Percentiles rank a stretch among this genome's conserved stretches.
phyloP scores from a whole-genome alignment of 1,140 invertebrate genomes.

The Drosophila setifemur region DNA sequence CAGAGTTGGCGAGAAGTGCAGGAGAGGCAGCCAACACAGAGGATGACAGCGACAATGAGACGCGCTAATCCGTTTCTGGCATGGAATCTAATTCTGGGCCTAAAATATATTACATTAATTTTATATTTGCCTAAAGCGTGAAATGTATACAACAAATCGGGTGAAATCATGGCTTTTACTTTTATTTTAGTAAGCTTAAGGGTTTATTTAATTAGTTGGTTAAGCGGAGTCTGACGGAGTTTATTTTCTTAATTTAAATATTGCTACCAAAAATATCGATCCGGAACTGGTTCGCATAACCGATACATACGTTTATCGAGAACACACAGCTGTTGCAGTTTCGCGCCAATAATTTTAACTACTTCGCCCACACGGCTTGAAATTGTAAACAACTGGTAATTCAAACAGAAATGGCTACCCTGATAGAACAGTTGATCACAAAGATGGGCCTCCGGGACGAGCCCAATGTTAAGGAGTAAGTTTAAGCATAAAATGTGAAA shows the following conservation, averaged over 20 bases:
- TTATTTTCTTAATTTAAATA: background rate
- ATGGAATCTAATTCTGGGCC: constrained; percentile 62
- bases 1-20: constrained; percentile 89
- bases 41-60: constrained; percentile 92
- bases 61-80: constrained; percentile 33
- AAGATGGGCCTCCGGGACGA: constrained; percentile 76
- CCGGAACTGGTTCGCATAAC: background rate
- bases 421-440: constrained; percentile 69
- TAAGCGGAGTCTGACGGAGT: no score
- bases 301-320: no score
- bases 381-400: background rate
- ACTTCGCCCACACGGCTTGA: constrained; percentile 25
- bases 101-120: constrained; percentile 25
- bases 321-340: constrained; percentile 9
- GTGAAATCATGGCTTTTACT: background rate
- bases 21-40: constrained; percentile 92
- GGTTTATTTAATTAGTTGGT: no score
- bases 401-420: constrained; percentile 51
- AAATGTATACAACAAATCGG: constrained; percentile 22
- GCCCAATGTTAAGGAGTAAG: constrained; percentile 63
- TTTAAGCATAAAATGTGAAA: background rate
- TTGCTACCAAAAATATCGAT: background rate
- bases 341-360: constrained; percentile 17
- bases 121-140: constrained; percentile 28
- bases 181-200: background rate